Evolutionary conservation across 1,140 invertebrate genomes (phyloP).

Genomic region (Drosophila kurseongensis): DNA sequence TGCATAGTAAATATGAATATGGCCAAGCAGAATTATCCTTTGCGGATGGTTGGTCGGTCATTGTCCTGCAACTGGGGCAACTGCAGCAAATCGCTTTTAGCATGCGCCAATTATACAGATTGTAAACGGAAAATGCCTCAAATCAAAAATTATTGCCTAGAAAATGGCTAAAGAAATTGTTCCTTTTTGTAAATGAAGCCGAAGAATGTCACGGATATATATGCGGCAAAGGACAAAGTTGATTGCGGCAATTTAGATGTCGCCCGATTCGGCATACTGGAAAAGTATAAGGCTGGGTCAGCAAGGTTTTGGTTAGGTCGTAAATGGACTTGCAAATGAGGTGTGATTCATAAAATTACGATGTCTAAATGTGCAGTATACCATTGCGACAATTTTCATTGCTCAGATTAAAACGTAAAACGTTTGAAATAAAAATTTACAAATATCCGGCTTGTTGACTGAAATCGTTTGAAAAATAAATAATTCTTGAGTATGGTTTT

Average conservation of each 20-base stretch:
- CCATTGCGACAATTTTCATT: too few relatives aligned
- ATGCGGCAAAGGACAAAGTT: conserved; percentile 36
- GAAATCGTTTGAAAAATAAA: too few relatives aligned
- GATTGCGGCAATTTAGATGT: conserved; percentile 45
- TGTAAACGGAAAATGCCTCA: conserved; percentile 53
- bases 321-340: conserved; percentile 25
- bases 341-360: background rate
- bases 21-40: background rate
- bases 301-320: background rate
- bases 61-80: conserved; percentile 44
- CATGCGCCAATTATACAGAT: conserved; percentile 59
- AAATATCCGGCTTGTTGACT: too few relatives aligned
- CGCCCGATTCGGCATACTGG: conserved; percentile 7
- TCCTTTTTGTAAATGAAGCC: conserved; percentile 2
- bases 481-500: too few relatives aligned
- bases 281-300: background rate
- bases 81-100: conserved; percentile 52
- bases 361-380: background rate
- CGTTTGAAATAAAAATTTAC: background rate
- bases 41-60: conserved; percentile 17
- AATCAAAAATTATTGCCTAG: conserved; percentile 42
- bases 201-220: conserved; percentile 31
- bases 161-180: conserved; percentile 11
- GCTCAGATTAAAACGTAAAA: too few relatives aligned
- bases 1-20: conserved; percentile 15